These are phyloP conservation scores for Grus americana DNA, from an alignment of 2,113 vertebrate genomes.

Conservation along the genomic window DNA sequence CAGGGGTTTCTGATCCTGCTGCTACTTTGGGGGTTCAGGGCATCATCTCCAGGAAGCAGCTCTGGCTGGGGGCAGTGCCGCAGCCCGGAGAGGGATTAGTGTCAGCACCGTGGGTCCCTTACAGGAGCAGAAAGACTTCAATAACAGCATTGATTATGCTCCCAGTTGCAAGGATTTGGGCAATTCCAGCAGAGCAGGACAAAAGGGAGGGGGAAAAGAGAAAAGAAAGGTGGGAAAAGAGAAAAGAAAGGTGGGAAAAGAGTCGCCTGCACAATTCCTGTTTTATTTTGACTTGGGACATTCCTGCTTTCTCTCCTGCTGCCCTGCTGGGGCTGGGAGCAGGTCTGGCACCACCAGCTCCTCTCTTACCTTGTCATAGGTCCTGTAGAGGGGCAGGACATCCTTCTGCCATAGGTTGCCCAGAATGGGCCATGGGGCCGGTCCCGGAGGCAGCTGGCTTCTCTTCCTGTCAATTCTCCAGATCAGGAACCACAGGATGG, in stretches of 20 bases:
- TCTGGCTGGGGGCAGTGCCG: background rate
- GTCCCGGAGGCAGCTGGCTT: conserved; percentile 27
- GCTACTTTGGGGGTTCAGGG: background rate
- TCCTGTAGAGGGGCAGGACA: conserved; percentile 22
- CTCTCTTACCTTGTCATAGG: conserved; percentile 34
- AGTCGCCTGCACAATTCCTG: background rate
- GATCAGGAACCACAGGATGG: background rate
- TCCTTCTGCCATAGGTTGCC: conserved; percentile 62
- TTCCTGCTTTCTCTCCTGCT: fast-evolving
- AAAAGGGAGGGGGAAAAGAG: background rate
- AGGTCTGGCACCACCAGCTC: fast-evolving
- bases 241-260: background rate
- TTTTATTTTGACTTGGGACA: background rate
- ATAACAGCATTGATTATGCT: too few relatives aligned
- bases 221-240: background rate
- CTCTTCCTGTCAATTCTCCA: background rate
- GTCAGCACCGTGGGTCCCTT: too few relatives aligned
- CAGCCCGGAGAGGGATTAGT: background rate
- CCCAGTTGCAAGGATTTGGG: background rate
- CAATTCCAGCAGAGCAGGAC: background rate
- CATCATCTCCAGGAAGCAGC: background rate
- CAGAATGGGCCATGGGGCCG: conserved; percentile 20
- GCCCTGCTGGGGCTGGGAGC: fast-evolving
- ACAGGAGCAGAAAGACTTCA: background rate
- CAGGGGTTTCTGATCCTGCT: fast-evolving